Conservation (phyloP, 2,113 vertebrate genomes). For the Rattus rattus region DNA sequence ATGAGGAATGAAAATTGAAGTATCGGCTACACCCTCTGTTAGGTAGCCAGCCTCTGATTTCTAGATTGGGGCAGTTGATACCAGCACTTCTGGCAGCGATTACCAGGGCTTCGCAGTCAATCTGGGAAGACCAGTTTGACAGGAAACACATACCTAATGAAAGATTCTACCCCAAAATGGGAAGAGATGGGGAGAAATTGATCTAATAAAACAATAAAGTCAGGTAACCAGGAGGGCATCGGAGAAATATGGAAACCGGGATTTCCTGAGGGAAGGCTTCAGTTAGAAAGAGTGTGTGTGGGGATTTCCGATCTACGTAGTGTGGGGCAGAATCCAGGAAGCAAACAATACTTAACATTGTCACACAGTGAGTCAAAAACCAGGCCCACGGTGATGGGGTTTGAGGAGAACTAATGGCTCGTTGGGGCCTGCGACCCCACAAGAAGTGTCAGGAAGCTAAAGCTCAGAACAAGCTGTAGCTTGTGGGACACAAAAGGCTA, state of each 20-base stretch:
- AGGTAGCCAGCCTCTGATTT: conserved; percentile 33
- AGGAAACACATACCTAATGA: conserved; percentile 67
- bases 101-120: background rate
- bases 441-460: conserved; percentile 29
- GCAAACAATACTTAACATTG: background rate
- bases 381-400: background rate
- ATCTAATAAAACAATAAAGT: background rate
- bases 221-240: background rate
- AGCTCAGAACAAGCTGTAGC: conserved; percentile 42
- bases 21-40: background rate
- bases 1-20: conserved; percentile 49
- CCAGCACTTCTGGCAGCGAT: conserved; percentile 52
- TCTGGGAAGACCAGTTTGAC: conserved; percentile 77
- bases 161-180: conserved; percentile 64
- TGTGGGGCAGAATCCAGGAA: background rate
- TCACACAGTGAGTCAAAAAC: conserved; percentile 38
- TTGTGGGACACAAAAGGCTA: conserved; percentile 10
- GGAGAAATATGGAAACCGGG: background rate
- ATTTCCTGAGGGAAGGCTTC: background rate
- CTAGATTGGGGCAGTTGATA: conserved; percentile 65
- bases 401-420: background rate
- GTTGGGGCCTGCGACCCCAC: conserved; percentile 1
- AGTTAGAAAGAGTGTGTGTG: background rate
- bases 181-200: conserved; percentile 23
- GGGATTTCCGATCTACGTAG: background rate